phyloP scores from a whole-genome alignment of 2,888 invertebrate species.

The Adelognathus sp. region DNA sequence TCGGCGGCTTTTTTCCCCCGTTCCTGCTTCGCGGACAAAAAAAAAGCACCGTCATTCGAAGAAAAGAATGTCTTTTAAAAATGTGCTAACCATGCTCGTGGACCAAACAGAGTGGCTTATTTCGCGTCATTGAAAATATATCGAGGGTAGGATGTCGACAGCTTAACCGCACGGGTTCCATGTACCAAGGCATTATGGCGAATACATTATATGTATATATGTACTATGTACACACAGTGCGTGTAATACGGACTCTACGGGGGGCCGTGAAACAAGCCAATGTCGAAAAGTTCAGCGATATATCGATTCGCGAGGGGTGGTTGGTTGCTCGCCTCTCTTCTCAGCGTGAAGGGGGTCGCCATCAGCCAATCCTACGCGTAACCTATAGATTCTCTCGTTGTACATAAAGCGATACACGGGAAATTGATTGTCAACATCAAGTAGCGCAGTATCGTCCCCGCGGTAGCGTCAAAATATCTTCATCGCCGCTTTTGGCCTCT shows the following conservation, averaged over 20 bases:
- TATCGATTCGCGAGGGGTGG: conserved; percentile 8
- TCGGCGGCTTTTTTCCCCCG: neutral
- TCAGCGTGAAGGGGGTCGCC: conserved; percentile 1
- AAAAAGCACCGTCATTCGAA: conserved; percentile 6
- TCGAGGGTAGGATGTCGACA: conserved; percentile 9
- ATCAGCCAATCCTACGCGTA: neutral
- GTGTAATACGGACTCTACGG: neutral
- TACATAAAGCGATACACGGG: neutral
- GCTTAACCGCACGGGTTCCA: neutral
- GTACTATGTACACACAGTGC: neutral
- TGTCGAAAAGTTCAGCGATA: conserved; percentile 24
- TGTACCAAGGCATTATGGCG: neutral
- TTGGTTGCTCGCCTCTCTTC: too few species aligned
- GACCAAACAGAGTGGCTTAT: neutral
- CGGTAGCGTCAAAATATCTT: conserved; percentile 5
- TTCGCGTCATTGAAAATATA: neutral
- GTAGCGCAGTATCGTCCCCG: neutral
- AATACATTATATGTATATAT: neutral
- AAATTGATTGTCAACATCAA: conserved; percentile 53
- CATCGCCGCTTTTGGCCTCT: neutral
- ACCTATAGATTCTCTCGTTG: neutral
- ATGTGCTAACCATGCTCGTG: neutral
- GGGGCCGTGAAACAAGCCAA: conserved; percentile 42
- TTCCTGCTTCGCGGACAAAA: neutral
- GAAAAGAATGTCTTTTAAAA: neutral